phyloP scores from a whole-genome alignment of 2,113 vertebrate genomes.

The Cynopterus brachyotis region DNA sequence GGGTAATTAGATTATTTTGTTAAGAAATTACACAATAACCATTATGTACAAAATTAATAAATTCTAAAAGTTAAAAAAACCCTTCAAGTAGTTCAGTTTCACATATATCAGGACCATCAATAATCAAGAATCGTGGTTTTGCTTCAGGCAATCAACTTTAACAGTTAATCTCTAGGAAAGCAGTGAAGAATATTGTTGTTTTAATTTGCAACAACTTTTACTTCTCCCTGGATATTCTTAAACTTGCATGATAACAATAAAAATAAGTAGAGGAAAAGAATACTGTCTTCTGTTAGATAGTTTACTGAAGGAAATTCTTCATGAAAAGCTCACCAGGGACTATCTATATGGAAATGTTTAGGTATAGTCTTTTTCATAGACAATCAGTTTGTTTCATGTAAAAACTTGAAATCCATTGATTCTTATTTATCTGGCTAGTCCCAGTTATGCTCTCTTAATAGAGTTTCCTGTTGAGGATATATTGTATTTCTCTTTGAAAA shows the following conservation, averaged over 20 bases:
- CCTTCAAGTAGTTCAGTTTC: neutral
- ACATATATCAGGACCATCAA: neutral
- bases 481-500: constrained; percentile 16
- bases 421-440: neutral
- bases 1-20: neutral
- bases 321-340: neutral
- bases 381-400: neutral
- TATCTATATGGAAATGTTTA: neutral
- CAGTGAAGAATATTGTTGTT: constrained; percentile 23
- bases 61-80: neutral
- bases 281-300: neutral
- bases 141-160: neutral
- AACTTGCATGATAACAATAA: neutral
- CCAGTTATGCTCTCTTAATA: neutral
- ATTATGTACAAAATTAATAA: constrained; percentile 26
- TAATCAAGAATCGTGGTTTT: constrained; percentile 39
- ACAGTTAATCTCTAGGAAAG: constrained; percentile 21
- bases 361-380: neutral
- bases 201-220: constrained; percentile 35
- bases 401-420: neutral
- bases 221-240: neutral
- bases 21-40: constrained; percentile 15
- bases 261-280: neutral
- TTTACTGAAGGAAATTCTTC: neutral
- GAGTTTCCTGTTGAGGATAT: neutral